These are phyloP conservation scores for Astropecten irregularis DNA, from an alignment of 53 echinoderm and acorn worm genomes.

Conservation along the genomic window DNA sequence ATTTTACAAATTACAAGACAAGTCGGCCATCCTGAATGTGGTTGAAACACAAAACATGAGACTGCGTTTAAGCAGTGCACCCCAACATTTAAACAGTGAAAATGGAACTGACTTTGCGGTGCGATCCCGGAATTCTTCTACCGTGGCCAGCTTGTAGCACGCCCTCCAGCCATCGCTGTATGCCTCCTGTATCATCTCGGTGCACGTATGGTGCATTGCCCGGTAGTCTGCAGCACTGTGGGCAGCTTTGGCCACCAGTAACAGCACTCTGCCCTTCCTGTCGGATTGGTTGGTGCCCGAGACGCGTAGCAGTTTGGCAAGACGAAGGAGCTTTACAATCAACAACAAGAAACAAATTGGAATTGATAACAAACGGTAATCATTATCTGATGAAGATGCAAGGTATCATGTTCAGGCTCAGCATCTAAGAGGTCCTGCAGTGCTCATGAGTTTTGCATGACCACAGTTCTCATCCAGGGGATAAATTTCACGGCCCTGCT, in stretches of 20 bases:
- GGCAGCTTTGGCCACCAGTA: constrained; percentile 76
- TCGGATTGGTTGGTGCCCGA: constrained; percentile 67
- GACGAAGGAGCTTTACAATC: constrained; percentile 68
- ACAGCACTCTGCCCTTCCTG: constrained; percentile 78
- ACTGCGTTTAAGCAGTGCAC: too few relatives aligned
- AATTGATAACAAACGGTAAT: too few relatives aligned
- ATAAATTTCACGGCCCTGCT: too few relatives aligned
- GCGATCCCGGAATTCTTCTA: constrained; percentile 64
- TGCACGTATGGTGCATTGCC: constrained; percentile 67
- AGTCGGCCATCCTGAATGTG: too few relatives aligned
- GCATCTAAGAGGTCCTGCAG: too few relatives aligned
- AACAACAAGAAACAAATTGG: neutral
- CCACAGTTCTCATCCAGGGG: too few relatives aligned
- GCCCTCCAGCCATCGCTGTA: constrained; percentile 84
- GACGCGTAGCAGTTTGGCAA: constrained; percentile 87
- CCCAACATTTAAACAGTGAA: too few relatives aligned
- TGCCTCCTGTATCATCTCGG: constrained; percentile 65
- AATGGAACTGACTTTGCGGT: constrained; percentile 65
- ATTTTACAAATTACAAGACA: too few relatives aligned
- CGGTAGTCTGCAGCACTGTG: constrained; percentile 75
- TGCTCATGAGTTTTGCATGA: too few relatives aligned
- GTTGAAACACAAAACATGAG: too few relatives aligned
- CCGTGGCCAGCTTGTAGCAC: constrained; percentile 76
- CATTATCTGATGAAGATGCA: too few relatives aligned
- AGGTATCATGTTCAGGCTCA: too few relatives aligned